Percentiles rank a stretch among this genome's conserved stretches.
phyloP scores from a whole-genome alignment of 2,797 vertebrate genomes.

The Microctenopoma steveboyesi region DNA sequence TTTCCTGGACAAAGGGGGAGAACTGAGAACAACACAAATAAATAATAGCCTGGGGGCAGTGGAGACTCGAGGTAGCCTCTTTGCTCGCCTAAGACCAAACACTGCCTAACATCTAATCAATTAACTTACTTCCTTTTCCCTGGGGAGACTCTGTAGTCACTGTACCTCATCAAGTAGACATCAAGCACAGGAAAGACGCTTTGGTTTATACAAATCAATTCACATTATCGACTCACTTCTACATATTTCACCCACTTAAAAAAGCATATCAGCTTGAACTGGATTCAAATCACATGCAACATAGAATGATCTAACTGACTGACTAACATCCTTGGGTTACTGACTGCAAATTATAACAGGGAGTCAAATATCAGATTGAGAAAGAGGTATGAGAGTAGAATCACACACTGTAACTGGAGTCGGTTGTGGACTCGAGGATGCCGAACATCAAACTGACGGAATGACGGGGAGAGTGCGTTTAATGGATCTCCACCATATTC shows the following conservation, averaged over 20 bases:
- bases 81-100: constrained; percentile 67
- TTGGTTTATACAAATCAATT: constrained; percentile 45
- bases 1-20: constrained; percentile 75
- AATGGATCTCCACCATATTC: constrained; percentile 62
- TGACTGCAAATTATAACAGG: constrained; percentile 10
- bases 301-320: constrained; percentile 16
- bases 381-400: constrained; percentile 8
- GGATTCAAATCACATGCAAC: constrained; percentile 34
- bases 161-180: constrained; percentile 24
- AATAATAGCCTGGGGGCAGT: constrained; percentile 71
- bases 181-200: constrained; percentile 29
- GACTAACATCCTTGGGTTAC: constrained; percentile 12
- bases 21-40: constrained; percentile 75
- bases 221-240: constrained; percentile 26
- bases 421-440: constrained; percentile 48
- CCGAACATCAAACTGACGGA: constrained; percentile 57
- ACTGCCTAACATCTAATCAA: constrained; percentile 71
- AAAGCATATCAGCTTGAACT: constrained; percentile 40
- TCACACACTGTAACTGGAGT: constrained; percentile 24
- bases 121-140: constrained; percentile 67
- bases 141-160: constrained; percentile 37
- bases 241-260: constrained; percentile 18
- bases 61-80: constrained; percentile 50
- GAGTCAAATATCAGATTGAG: constrained; percentile 31
- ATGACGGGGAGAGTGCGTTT: constrained; percentile 62